These are phyloP conservation scores for Platyrinchus mystaceus DNA, from an alignment of 2,797 vertebrate genomes.

Conservation along the genomic window DNA sequence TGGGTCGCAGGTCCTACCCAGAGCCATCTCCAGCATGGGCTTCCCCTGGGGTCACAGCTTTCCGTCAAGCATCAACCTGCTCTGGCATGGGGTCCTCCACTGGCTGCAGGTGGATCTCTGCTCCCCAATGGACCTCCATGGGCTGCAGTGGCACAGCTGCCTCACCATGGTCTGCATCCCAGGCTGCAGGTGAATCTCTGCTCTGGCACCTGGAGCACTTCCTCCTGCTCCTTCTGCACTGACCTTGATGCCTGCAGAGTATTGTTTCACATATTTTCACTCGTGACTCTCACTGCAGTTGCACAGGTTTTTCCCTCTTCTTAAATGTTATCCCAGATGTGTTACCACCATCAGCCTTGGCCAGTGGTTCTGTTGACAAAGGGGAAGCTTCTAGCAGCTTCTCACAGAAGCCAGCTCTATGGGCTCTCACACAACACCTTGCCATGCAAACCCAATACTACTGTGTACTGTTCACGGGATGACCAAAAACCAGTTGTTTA, in stretches of 20 bases:
- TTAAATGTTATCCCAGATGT: not conserved
- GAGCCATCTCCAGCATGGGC: not conserved
- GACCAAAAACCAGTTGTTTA: not conserved
- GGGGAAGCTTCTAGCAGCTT: not conserved
- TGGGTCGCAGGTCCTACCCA: not conserved
- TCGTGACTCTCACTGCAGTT: not conserved
- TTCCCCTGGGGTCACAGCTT: accelerated
- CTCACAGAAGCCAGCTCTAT: not conserved
- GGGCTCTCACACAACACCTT: not conserved
- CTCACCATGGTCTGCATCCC: not conserved
- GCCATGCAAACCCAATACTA: not conserved
- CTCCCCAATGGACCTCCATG: accelerated
- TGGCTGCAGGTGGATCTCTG: not conserved
- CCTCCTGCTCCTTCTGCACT: not conserved
- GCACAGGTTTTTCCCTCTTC: not conserved
- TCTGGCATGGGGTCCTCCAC: not conserved
- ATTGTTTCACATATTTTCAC: not conserved
- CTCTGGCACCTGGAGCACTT: not conserved
- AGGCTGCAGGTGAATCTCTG: not conserved
- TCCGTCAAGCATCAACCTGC: not conserved
- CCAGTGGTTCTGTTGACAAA: not conserved
- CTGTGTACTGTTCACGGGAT: not conserved
- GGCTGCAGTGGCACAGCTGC: not conserved
- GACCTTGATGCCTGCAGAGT: not conserved
- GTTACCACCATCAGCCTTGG: not conserved